Evolutionary conservation across 2,797 vertebrate genomes (phyloP), one percentile per base, ranked within the genome.

Genomic region (Tauraco hartlaubi): DNA sequence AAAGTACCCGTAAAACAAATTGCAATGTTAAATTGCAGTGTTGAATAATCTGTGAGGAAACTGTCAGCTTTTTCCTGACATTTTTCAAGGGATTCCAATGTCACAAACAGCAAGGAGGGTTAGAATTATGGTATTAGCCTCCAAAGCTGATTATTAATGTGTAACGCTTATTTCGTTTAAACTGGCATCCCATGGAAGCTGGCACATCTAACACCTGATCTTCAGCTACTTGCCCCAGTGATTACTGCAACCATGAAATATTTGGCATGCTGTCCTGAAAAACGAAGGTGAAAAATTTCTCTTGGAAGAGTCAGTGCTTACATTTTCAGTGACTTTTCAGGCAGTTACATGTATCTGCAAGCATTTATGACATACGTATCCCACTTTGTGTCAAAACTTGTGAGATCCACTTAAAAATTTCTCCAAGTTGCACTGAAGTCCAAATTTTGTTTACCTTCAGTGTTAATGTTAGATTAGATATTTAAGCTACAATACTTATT

Each of bases 91-190:
- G 95, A 91, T 95, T 91, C 55, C 46, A 37, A 8, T 93, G 87
- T 84, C 85, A 92, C 25, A 91, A 85, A 77, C 54, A 88, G 55
- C 43, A 87, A 74, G 64, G 74, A 94, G 43, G 46, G 55, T 44
- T 96, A 94, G 84, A 92, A 78, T 88, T 85, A 94, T 77, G 90
- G 74, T 85, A 88, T 94, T 94, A 94, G 55, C 77, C 92, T 73
- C 80, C 90, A 82, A 90, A 94, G 67, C 73, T 88, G 85, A 90
- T 97, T 97, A 95, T 95, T 69, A 96, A 94, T 82, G 61, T 59
- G 52, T 29, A 90, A 83, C 0, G 4, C 67, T 93, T 72, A 90
- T 92, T 97, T 95, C 33, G 48, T 85, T 95, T 94, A 94, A 92
- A 96, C 74, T 92, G 76, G 29, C 55, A 78, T 96, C 52, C 88